These are phyloP conservation scores for Brachionus koreanus DNA, from an alignment of 1,140 invertebrate genomes.

Conservation along the genomic window DNA sequence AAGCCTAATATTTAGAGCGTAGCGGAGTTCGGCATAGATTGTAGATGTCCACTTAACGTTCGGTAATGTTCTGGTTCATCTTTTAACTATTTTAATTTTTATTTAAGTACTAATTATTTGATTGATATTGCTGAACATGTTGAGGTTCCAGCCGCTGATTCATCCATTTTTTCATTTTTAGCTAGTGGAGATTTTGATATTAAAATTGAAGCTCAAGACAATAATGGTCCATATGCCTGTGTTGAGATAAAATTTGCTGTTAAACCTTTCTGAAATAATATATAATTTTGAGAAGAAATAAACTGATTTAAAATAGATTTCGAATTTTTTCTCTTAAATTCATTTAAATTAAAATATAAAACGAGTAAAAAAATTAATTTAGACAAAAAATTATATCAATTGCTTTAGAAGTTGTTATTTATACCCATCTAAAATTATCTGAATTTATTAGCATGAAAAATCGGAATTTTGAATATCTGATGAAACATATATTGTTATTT, in stretches of 20 bases:
- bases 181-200: conserved; percentile 38
- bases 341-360: neutral
- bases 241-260: conserved; percentile 29
- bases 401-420: too few species aligned
- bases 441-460: too few species aligned
- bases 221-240: neutral
- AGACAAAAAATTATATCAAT: too few species aligned
- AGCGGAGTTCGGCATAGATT: conserved; percentile 18
- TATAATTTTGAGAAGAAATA: neutral
- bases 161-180: conserved; percentile 27
- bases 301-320: neutral
- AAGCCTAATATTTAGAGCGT: neutral
- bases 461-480: too few species aligned
- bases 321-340: neutral
- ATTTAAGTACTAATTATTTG: neutral
- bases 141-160: conserved; percentile 35
- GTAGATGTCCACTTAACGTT: conserved; percentile 37
- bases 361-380: too few species aligned
- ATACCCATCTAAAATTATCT: too few species aligned
- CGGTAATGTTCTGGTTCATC: neutral
- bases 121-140: neutral
- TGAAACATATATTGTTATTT: too few species aligned
- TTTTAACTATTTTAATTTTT: neutral
- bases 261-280: neutral
- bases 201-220: conserved; percentile 31